Evolutionary conservation across 2,113 vertebrate genomes (phyloP).

Genomic region (Nycticorax nycticorax): DNA sequence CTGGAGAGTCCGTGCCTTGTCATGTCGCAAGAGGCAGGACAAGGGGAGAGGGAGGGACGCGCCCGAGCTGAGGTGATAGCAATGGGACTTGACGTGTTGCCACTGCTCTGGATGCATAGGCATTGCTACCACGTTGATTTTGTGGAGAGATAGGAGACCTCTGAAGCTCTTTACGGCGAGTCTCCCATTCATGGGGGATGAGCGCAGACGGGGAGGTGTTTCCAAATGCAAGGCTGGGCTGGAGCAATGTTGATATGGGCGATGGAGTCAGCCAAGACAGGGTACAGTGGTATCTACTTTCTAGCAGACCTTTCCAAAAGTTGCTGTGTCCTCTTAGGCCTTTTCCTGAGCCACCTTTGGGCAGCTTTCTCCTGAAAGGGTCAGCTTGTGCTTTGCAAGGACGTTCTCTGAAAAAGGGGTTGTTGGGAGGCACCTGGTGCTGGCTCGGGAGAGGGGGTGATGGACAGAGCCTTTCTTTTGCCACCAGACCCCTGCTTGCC

Average conservation of each 20-base stretch:
- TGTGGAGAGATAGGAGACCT: background rate
- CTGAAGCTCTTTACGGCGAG: rapidly evolving
- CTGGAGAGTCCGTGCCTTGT: background rate
- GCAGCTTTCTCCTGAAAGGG: background rate
- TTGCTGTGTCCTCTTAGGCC: background rate
- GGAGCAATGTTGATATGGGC: rapidly evolving
- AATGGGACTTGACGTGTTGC: background rate
- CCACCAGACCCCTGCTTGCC: background rate
- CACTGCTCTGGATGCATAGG: too few species aligned
- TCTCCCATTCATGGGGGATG: rapidly evolving
- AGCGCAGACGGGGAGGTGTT: background rate
- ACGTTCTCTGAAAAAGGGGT: background rate
- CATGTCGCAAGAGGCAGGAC: background rate
- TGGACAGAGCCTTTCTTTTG: background rate
- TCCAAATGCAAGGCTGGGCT: background rate
- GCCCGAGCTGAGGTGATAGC: background rate
- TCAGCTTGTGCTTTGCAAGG: background rate
- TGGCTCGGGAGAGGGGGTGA: background rate
- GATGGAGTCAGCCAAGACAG: background rate
- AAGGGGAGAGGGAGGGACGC: background rate
- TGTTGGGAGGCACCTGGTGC: background rate
- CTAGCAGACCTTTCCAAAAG: background rate
- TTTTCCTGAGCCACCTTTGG: background rate
- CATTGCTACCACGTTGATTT: background rate
- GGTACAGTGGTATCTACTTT: background rate